Base-by-base conservation (phyloP, 2,888 invertebrate species). In the Scaptomyza caliginosa region DNA sequence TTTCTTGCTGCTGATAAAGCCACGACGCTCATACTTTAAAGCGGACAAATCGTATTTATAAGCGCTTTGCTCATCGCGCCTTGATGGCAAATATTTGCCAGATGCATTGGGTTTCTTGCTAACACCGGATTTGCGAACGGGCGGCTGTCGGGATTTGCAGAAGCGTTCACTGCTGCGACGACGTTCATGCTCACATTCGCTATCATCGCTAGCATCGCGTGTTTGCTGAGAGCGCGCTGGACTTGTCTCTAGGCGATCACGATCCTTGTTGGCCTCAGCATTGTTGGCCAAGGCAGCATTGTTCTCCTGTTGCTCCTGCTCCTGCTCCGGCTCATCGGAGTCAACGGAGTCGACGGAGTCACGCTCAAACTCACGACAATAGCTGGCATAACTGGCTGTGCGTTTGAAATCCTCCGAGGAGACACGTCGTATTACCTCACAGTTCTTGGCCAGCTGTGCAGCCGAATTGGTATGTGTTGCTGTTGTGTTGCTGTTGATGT, bases 131-230 rank as follows among this genome's bases (percentile, higher is more conserved):
- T 91, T 91, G 36, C 93, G 92, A 17, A 93, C 93, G 43, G 93
- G 92, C 3, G 93, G 93, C 11, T 93, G 92, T 11, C 94, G 91
- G 3, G 94, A 93, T 67, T 94, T 92, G 74, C 94, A 93, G 89
- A 95, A 93, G 50, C 94, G 92, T 86, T 95, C 94, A 78, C 93
- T 93, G 72, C 93, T 93, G 69, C 94, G 92, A 10, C 94, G 90
- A 51, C 93, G 92, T 80, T 95, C 94, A 56, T 94, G 93, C 80
- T 94, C 94, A 78, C 93, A 92, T 57, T 94, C 94, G 72, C 93
- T 93, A 57, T 93, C 92, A 50, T 91, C 90, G 70, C 91, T 89
- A 10, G 75, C 60, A 13, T 88, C 88, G 92, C 94, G 85, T 45
- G 78, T 78, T 52, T 17, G 23, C 64, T 90, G 88, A n/a, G 91